Evolutionary conservation across 1,140 invertebrate species (phyloP).

Genomic region (Zaprionus vittiger): DNA sequence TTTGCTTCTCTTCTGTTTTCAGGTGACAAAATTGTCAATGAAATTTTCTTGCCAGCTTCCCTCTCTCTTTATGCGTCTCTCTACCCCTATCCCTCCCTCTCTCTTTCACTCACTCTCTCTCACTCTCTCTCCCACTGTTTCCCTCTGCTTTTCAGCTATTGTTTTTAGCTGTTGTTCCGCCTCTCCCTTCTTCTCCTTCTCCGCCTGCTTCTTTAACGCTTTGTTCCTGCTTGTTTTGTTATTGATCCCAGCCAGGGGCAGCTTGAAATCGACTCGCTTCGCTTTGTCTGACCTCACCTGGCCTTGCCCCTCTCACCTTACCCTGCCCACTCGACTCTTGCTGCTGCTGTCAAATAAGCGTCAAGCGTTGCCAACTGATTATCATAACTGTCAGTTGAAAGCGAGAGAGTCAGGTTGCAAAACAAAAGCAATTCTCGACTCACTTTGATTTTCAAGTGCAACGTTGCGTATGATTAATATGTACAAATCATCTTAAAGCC

Average conservation of each 20-base stretch:
- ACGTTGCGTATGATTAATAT: constrained; percentile 77
- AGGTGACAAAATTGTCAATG: constrained; percentile 65
- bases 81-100: background rate
- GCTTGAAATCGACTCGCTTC: constrained; percentile 27
- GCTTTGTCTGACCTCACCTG: background rate
- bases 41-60: constrained; percentile 47
- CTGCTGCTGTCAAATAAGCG: constrained; percentile 59
- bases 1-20: background rate
- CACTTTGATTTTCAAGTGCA: constrained; percentile 57
- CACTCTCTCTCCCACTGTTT: constrained; percentile 5
- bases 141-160: constrained; percentile 24
- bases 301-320: background rate
- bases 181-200: background rate
- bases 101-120: background rate
- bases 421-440: constrained; percentile 2
- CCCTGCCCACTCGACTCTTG: constrained; percentile 5
- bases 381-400: constrained; percentile 57
- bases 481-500: constrained; percentile 71
- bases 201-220: background rate
- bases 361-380: constrained; percentile 54
- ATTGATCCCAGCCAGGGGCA: constrained; percentile 57
- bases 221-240: constrained; percentile 59
- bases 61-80: background rate
- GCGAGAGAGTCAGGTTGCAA: background rate
- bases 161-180: constrained; percentile 43